These are phyloP conservation scores for Acromyrmex echinatior DNA, from an alignment of 1,140 invertebrate genomes.

Conservation along the genomic window DNA sequence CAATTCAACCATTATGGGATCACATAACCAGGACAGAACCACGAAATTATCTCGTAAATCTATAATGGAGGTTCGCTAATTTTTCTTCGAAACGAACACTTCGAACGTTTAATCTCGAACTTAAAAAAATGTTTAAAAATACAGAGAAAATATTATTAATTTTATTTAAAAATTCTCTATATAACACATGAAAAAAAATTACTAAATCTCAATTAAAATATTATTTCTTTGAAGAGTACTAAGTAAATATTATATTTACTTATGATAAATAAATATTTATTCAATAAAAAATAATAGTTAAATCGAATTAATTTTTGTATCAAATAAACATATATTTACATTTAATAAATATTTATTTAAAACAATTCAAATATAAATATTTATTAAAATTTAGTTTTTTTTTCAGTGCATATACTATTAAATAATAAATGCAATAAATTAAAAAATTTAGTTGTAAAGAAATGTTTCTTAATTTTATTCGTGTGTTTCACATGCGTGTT, in stretches of 20 bases:
- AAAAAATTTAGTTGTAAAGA: background rate
- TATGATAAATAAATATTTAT: too few relatives aligned
- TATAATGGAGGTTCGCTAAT: background rate
- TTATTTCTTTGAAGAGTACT: too few relatives aligned
- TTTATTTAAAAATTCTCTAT: background rate
- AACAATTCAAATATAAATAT: too few relatives aligned
- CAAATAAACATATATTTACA: too few relatives aligned
- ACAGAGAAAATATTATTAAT: background rate
- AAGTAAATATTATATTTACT: too few relatives aligned
- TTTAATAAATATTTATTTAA: too few relatives aligned
- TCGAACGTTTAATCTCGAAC: background rate
- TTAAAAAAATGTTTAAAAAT: background rate
- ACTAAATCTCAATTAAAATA: too few relatives aligned
- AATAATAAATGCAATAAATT: background rate
- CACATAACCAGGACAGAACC: background rate
- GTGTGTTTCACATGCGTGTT: background rate
- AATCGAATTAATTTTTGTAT: too few relatives aligned
- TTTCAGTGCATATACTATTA: background rate
- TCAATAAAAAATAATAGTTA: too few relatives aligned
- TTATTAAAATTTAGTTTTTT: too few relatives aligned
- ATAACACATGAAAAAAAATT: too few relatives aligned
- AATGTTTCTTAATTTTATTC: slow-evolving; percentile 16
- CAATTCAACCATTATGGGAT: slow-evolving; percentile 37
- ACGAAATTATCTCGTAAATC: slow-evolving; percentile 8
- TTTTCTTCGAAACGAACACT: background rate